Conservation (phyloP, 2,797 vertebrate species). For the Sebastes vulpes region DNA sequence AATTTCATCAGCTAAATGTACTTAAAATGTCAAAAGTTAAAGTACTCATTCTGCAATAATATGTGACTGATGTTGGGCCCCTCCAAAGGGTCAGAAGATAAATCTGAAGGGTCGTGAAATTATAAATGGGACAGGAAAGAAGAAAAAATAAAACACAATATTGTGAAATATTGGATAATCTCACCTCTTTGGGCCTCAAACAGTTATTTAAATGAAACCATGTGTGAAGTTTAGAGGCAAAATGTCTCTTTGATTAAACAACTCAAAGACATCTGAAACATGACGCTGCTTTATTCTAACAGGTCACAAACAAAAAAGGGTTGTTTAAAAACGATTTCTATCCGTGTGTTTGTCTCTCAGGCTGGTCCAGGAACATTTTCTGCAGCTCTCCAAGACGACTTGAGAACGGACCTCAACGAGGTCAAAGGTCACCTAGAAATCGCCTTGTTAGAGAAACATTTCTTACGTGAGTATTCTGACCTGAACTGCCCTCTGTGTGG, state of each 20-base stretch:
- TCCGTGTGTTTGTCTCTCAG: constrained; percentile 67
- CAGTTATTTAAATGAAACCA: not conserved
- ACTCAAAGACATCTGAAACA: no score
- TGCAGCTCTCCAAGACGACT: constrained; percentile 89
- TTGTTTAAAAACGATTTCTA: not conserved
- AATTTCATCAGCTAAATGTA: not conserved
- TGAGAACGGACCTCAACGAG: constrained; percentile 93
- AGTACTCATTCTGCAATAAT: not conserved
- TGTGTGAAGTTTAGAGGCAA: not conserved
- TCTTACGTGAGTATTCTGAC: constrained; percentile 91
- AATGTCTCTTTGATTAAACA: not conserved
- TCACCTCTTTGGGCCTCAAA: not conserved
- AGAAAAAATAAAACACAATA: not conserved
- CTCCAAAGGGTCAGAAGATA: not conserved
- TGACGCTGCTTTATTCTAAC: not conserved
- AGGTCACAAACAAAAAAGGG: not conserved
- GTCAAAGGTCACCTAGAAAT: constrained; percentile 98
- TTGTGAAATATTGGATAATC: no score
- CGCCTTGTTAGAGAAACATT: constrained; percentile 97
- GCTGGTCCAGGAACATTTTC: constrained; percentile 88
- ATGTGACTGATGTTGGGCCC: not conserved
- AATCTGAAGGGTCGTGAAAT: not conserved
- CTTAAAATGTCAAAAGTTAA: not conserved
- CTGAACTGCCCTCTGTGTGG: not conserved
- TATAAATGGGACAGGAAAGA: not conserved